Percentiles rank a stretch among this genome's conserved stretches.
Conservation (phyloP, 2,888 invertebrate genomes). For the Volucella inanis region DNA sequence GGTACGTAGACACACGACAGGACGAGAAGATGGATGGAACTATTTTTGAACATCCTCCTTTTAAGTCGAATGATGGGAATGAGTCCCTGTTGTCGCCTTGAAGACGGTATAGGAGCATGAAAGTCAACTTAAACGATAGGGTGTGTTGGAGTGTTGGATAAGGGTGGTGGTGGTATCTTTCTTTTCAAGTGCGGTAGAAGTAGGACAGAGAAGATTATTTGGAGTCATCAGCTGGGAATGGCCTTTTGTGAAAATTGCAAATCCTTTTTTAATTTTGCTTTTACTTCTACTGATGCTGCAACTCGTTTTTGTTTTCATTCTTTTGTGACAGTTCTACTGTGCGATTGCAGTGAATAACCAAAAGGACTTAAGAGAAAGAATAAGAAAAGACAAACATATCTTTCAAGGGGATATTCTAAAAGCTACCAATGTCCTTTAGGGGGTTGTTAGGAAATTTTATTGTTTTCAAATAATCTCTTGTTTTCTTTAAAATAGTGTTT, state of each 20-base stretch:
- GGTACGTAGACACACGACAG: conserved; percentile 7
- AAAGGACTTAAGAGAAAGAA: conserved; percentile 26
- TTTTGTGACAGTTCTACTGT: conserved; percentile 24
- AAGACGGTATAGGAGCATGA: conserved; percentile 7
- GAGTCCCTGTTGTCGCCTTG: not conserved
- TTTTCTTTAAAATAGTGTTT: conserved; percentile 8
- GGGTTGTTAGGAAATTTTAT: conserved; percentile 39
- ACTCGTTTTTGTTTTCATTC: conserved; percentile 28
- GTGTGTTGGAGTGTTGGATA: not conserved
- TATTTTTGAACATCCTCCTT: conserved; percentile 2
- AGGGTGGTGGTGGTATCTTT: not conserved
- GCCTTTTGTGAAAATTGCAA: conserved; percentile 62
- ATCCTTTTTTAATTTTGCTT: conserved; percentile 36
- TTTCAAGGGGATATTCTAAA: conserved; percentile 11
- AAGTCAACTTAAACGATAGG: conserved; percentile 49
- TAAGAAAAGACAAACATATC: conserved; percentile 18
- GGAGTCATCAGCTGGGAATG: conserved; percentile 50
- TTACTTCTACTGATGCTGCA: not conserved
- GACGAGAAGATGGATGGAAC: conserved; percentile 11
- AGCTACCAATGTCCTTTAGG: conserved; percentile 36
- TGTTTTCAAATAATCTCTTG: conserved; percentile 36
- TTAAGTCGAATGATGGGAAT: conserved; percentile 20
- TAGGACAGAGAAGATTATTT: conserved; percentile 30
- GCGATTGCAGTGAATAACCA: conserved; percentile 52
- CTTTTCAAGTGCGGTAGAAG: not conserved